A percentile compares a stretch with the other conserved stretches of the same genome.
phyloP scores from a whole-genome alignment of 2,888 invertebrate species.

The Dicyrtoma fusca region DNA sequence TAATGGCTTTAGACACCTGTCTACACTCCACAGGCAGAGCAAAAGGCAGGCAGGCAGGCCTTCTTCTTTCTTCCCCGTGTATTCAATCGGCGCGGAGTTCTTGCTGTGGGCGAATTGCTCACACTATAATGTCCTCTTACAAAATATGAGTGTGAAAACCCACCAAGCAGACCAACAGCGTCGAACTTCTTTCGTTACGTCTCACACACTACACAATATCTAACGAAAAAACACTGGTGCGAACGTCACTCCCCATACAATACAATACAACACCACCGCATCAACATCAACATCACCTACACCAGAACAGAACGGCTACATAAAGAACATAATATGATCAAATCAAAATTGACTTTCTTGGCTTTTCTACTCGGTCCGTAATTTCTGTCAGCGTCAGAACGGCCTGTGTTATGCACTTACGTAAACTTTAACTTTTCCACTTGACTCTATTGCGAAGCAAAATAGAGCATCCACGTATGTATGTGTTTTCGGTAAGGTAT shows the following conservation, averaged over 20 bases:
- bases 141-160: slow-evolving; percentile 27
- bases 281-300: too few species aligned
- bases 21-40: slow-evolving; percentile 32
- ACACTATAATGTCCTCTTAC: slow-evolving; percentile 29
- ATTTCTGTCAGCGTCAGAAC: too few species aligned
- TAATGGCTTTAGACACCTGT: slow-evolving; percentile 55
- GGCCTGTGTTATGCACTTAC: too few species aligned
- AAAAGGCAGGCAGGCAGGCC: slow-evolving; percentile 17
- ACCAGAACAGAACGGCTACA: not conserved
- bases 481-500: too few species aligned
- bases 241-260: not conserved
- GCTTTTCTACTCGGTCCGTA: not conserved
- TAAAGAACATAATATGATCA: slow-evolving; percentile 3
- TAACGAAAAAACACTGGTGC: slow-evolving; percentile 5
- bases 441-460: too few species aligned
- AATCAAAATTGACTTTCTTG: slow-evolving; percentile 1
- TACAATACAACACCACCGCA: not conserved
- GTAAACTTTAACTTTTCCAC: too few species aligned
- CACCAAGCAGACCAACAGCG: slow-evolving; percentile 18
- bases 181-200: slow-evolving; percentile 20
- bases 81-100: slow-evolving; percentile 25
- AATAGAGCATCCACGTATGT: too few species aligned
- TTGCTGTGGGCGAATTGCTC: slow-evolving; percentile 35
- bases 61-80: slow-evolving; percentile 12
- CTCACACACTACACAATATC: not conserved